phyloP scores from a whole-genome alignment of 2,113 vertebrate species.

The Paralichthys olivaceus region DNA sequence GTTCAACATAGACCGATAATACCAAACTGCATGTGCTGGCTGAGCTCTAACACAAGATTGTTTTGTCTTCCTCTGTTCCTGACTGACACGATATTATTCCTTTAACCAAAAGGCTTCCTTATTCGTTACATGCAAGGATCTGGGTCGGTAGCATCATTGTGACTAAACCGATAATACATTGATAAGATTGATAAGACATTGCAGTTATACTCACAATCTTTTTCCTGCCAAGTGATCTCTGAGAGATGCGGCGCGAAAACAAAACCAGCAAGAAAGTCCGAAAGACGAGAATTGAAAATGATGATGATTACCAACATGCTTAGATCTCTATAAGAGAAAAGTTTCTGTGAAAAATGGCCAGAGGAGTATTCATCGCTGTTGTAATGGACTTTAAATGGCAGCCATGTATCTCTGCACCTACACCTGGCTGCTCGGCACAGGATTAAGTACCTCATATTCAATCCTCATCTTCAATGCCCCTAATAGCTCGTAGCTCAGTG shows the following conservation, averaged over 20 bases:
- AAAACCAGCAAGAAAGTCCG: not conserved
- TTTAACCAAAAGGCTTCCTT: not conserved
- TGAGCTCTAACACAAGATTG: too few relatives aligned
- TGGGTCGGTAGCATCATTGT: not conserved
- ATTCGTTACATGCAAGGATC: not conserved
- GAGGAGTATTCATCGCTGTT: conserved; percentile 23
- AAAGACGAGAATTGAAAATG: not conserved
- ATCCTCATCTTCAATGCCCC: conserved; percentile 39
- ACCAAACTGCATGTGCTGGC: not conserved
- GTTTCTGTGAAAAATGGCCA: conserved; percentile 28
- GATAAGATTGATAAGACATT: too few relatives aligned
- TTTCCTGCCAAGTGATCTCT: too few relatives aligned
- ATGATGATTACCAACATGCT: conserved; percentile 17
- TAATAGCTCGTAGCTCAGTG: conserved; percentile 22
- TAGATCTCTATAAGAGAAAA: conserved; percentile 43
- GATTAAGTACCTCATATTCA: conserved; percentile 45
- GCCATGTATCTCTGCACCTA: conserved; percentile 65
- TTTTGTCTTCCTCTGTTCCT: not conserved
- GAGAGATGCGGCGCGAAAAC: not conserved
- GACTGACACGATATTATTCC: not conserved
- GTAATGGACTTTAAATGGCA: conserved; percentile 75
- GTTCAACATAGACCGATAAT: not conserved
- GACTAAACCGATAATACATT: too few relatives aligned
- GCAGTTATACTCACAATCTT: too few relatives aligned
- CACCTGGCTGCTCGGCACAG: conserved; percentile 29